Percentiles rank a stretch among this genome's conserved stretches.
These are phyloP conservation scores for Antigone vipio DNA, from an alignment of 2,113 vertebrate genomes.

Conservation along the genomic window DNA sequence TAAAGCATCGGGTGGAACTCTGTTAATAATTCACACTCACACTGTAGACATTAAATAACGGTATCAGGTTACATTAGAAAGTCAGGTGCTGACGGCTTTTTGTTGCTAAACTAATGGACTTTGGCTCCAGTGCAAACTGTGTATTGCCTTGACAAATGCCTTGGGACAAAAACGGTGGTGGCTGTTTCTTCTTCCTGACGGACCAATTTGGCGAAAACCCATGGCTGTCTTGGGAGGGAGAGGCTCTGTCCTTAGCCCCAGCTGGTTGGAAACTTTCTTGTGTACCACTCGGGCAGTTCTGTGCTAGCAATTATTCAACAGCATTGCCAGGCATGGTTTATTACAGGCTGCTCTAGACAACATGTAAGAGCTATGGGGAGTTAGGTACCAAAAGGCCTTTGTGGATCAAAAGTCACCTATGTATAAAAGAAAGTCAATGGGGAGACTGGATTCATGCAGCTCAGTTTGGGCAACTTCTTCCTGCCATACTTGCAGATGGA, in stretches of 20 bases:
- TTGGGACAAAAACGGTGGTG: background rate
- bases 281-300: fast-evolving
- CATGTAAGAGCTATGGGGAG: background rate
- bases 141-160: background rate
- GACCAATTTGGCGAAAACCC: background rate
- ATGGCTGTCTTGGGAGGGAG: background rate
- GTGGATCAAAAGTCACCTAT: background rate
- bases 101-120: constrained; percentile 30
- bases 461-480: background rate
- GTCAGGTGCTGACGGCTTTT: background rate
- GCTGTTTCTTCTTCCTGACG: background rate
- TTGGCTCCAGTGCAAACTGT: background rate
- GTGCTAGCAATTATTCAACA: background rate
- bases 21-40: constrained; percentile 52
- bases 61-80: constrained; percentile 5
- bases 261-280: background rate
- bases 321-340: background rate
- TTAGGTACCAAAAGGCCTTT: background rate
- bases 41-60: background rate
- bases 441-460: background rate
- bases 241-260: background rate
- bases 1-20: background rate
- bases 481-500: background rate
- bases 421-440: background rate
- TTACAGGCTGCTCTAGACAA: background rate